A percentile compares a stretch with the other conserved stretches of the same genome.
These are phyloP conservation scores for Mastomys coucha DNA, from an alignment of 2,113 vertebrate species.

Conservation along the genomic window DNA sequence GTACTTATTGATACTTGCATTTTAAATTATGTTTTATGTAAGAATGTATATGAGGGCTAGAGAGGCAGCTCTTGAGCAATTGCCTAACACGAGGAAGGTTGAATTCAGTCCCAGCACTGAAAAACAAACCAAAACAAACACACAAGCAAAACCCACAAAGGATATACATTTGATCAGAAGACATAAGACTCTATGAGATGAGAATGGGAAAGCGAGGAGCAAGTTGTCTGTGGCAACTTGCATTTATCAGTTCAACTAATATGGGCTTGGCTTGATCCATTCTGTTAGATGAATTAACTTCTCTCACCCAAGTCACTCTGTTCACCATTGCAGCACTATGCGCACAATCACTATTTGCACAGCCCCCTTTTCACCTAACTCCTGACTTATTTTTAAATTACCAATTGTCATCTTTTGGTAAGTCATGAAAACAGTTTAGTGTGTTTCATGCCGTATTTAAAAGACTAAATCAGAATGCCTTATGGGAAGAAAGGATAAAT, in stretches of 20 bases:
- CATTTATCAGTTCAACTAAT: neutral
- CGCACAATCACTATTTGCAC: neutral
- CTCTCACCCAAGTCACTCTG: neutral
- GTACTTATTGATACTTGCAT: conserved; percentile 1
- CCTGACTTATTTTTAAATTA: neutral
- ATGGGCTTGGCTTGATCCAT: neutral
- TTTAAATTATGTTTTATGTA: conserved; percentile 40
- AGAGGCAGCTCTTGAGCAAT: neutral
- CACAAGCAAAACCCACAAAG: neutral
- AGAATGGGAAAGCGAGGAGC: neutral
- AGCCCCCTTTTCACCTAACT: neutral
- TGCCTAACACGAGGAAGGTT: neutral
- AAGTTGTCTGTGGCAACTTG: neutral
- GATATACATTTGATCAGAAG: neutral
- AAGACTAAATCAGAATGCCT: conserved; percentile 1
- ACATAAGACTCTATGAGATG: neutral
- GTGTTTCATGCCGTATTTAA: conserved; percentile 11
- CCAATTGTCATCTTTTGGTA: neutral
- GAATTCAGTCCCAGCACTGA: neutral
- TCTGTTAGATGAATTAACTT: neutral
- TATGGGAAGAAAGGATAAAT: neutral
- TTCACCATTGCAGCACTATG: neutral
- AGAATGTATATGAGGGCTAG: neutral
- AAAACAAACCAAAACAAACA: neutral
- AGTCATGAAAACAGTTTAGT: conserved; percentile 54